phyloP scores from a whole-genome alignment of 2,888 invertebrate species.

The Scelioninae gen. 2 region DNA sequence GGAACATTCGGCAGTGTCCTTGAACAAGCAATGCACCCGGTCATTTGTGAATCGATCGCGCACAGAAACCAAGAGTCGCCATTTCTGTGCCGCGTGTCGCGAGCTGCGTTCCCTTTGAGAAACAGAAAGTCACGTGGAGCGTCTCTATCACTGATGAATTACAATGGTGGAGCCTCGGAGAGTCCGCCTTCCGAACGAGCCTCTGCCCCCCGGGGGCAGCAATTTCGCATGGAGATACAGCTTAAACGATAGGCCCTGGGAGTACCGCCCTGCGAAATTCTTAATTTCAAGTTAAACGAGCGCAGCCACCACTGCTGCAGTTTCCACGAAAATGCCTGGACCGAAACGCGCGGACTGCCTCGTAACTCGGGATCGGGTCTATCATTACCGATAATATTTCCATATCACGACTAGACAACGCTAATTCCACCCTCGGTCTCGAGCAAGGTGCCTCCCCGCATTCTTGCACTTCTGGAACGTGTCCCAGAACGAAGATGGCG shows the following conservation, averaged over 20 bases:
- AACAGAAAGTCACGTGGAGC: conserved; percentile 53
- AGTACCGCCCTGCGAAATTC: conserved; percentile 72
- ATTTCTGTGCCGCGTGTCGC: conserved; percentile 25
- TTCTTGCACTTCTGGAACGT: conserved; percentile 28
- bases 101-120: conserved; percentile 13
- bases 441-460: conserved; percentile 20
- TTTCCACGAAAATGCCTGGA: conserved; percentile 73
- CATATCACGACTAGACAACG: conserved; percentile 74
- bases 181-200: conserved; percentile 69
- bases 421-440: conserved; percentile 68
- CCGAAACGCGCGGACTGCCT: conserved; percentile 63
- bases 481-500: conserved; percentile 30
- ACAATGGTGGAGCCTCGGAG: conserved; percentile 63
- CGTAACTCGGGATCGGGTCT: conserved; percentile 61
- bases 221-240: conserved; percentile 74
- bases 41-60: no score
- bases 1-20: no score
- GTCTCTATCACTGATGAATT: conserved; percentile 59
- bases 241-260: conserved; percentile 75
- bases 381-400: conserved; percentile 71
- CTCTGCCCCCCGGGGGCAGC: conserved; percentile 67
- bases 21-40: no score
- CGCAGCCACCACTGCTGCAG: conserved; percentile 63
- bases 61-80: conserved; percentile 18
- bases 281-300: conserved; percentile 70